phyloP scores from a whole-genome alignment of 2,888 invertebrate species.

The Zygothrica quintamaculata region DNA sequence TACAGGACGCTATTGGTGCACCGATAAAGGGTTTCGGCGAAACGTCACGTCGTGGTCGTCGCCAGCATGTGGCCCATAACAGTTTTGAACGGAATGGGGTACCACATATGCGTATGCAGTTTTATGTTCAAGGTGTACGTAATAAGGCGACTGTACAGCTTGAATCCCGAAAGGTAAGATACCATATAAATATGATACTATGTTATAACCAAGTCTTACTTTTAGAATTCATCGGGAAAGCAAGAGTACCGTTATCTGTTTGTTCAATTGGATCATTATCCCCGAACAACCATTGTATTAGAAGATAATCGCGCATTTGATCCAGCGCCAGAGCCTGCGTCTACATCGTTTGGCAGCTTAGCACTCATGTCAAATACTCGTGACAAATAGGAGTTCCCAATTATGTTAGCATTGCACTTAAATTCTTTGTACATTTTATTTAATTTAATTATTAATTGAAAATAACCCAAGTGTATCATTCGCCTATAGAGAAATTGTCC shows the following conservation, averaged over 20 bases:
- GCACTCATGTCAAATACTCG: conserved; percentile 63
- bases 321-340: conserved; percentile 39
- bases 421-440: conserved; percentile 70
- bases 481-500: conserved; percentile 79
- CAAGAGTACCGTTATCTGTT: conserved; percentile 93
- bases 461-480: conserved; percentile 39
- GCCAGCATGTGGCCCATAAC: conserved; percentile 93
- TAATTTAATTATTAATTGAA: conserved; percentile 72
- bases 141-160: conserved; percentile 93
- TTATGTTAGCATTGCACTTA: conserved; percentile 21
- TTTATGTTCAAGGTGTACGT: conserved; percentile 93
- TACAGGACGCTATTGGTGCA: conserved; percentile 93
- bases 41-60: conserved; percentile 91
- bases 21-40: conserved; percentile 96
- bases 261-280: conserved; percentile 92
- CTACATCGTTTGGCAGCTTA: conserved; percentile 50
- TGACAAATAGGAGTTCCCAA: conserved; percentile 51
- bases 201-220: conserved; percentile 70
- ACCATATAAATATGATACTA: too few species aligned
- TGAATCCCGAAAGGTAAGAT: conserved; percentile 92
- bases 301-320: conserved; percentile 89
- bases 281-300: conserved; percentile 90
- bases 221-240: conserved; percentile 90
- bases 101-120: conserved; percentile 94
- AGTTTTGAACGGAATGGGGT: conserved; percentile 90